phyloP scores from a whole-genome alignment of 2,113 vertebrate genomes.

The Carassius carassius region DNA sequence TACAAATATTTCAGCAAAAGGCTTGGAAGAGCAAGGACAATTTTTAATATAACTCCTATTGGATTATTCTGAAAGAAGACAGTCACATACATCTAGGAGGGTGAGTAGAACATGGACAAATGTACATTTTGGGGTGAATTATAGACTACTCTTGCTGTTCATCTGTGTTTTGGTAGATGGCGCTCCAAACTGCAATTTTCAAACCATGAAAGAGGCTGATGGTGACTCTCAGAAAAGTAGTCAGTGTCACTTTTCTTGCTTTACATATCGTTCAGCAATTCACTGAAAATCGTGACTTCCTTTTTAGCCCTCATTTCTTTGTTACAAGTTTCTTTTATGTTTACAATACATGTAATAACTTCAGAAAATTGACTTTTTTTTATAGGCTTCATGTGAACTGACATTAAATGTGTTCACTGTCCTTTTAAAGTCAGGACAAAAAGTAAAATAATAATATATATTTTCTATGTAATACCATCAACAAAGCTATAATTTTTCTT shows the following conservation, averaged over 20 bases:
- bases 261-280: background rate
- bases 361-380: background rate
- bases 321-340: background rate
- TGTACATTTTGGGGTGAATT: too few species aligned
- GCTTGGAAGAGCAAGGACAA: too few species aligned
- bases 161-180: background rate
- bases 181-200: background rate
- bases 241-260: background rate
- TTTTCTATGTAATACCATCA: background rate
- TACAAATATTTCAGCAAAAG: too few species aligned
- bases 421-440: background rate
- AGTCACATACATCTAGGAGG: too few species aligned
- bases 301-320: too few species aligned
- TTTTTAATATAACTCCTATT: too few species aligned
- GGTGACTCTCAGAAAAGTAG: background rate
- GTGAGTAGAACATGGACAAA: too few species aligned
- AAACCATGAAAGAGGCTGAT: background rate
- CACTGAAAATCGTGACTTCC: too few species aligned
- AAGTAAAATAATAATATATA: background rate
- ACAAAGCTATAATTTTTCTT: background rate
- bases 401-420: too few species aligned
- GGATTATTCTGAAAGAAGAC: too few species aligned
- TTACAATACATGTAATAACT: background rate
- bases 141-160: too few species aligned
- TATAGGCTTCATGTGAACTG: too few species aligned